These are phyloP conservation scores for Cetonia aurata DNA, from an alignment of 2,888 invertebrate species.

Conservation along the genomic window DNA sequence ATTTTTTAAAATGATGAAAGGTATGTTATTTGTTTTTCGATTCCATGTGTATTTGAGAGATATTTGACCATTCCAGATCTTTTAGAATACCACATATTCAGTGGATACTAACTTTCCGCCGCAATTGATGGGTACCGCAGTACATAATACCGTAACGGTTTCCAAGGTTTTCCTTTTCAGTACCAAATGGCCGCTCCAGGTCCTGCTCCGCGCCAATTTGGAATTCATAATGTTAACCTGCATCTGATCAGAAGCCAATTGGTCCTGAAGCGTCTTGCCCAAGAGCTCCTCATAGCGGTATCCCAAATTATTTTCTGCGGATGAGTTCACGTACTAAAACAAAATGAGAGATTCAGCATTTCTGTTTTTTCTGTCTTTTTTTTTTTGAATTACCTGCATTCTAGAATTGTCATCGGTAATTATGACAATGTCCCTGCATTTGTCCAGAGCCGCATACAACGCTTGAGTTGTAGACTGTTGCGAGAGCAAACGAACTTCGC, in stretches of 20 bases:
- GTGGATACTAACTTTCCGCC: slow-evolving; percentile 69
- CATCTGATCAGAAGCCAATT: slow-evolving; percentile 65
- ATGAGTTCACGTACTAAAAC: slow-evolving; percentile 86
- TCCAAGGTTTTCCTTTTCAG: slow-evolving; percentile 84
- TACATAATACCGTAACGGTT: slow-evolving; percentile 77
- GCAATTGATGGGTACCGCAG: slow-evolving; percentile 82
- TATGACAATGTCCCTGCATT: slow-evolving; percentile 87
- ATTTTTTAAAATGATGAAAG: no score
- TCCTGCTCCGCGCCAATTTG: slow-evolving; percentile 75
- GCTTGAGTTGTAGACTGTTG: slow-evolving; percentile 85
- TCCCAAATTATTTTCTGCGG: slow-evolving; percentile 87
- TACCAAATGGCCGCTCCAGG: slow-evolving; percentile 82
- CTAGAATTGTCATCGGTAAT: slow-evolving; percentile 88
- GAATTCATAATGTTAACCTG: slow-evolving; percentile 73
- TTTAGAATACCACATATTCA: background rate
- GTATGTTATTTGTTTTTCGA: no score
- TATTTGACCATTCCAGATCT: no score
- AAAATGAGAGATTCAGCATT: background rate
- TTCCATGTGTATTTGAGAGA: no score
- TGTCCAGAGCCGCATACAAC: slow-evolving; percentile 87
- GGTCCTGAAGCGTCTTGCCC: slow-evolving; percentile 72
- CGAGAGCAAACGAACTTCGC: slow-evolving; percentile 81
- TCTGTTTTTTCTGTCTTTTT: no score
- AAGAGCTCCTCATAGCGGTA: slow-evolving; percentile 75
- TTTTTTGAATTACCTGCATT: slow-evolving; percentile 74